phyloP scores from a whole-genome alignment of 1,140 invertebrate genomes.

The Oedothorax gibbosus region DNA sequence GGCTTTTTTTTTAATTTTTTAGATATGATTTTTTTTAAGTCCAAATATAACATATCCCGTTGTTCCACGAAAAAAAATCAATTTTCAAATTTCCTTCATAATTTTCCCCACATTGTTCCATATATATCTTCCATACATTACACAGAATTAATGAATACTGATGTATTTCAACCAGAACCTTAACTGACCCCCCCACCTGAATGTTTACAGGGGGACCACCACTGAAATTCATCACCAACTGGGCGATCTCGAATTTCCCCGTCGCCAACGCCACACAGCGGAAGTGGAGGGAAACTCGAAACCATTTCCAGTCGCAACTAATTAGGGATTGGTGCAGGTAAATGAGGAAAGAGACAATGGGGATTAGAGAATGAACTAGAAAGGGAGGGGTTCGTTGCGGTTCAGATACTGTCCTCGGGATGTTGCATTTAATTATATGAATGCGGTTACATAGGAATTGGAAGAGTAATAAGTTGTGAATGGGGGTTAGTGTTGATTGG shows the following conservation, averaged over 20 bases:
- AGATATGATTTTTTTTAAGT: neutral
- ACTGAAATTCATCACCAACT: conserved; percentile 41
- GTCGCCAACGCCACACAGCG: conserved; percentile 58
- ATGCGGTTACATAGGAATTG: too few relatives aligned
- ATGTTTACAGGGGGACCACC: conserved; percentile 10
- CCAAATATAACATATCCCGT: neutral
- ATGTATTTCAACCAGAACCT: conserved; percentile 10
- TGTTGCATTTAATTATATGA: too few relatives aligned
- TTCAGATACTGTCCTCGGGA: conserved; percentile 20
- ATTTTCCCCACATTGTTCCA: conserved; percentile 3
- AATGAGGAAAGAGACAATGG: conserved; percentile 26
- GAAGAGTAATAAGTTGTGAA: too few relatives aligned
- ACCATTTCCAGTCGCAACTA: conserved; percentile 51
- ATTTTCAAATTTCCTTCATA: neutral
- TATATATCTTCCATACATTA: neutral
- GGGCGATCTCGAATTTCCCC: conserved; percentile 23
- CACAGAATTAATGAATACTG: conserved; percentile 53
- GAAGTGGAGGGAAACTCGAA: conserved; percentile 47
- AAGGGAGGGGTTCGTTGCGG: conserved; percentile 22
- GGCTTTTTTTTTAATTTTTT: neutral
- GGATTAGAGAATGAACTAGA: conserved; percentile 49
- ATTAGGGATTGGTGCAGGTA: conserved; percentile 50
- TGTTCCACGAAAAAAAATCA: neutral
- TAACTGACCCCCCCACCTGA: conserved; percentile 13
- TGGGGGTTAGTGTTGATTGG: too few relatives aligned